These are phyloP conservation scores for Lutjanus erythropterus DNA, from an alignment of 2,113 vertebrate genomes.

Conservation along the genomic window DNA sequence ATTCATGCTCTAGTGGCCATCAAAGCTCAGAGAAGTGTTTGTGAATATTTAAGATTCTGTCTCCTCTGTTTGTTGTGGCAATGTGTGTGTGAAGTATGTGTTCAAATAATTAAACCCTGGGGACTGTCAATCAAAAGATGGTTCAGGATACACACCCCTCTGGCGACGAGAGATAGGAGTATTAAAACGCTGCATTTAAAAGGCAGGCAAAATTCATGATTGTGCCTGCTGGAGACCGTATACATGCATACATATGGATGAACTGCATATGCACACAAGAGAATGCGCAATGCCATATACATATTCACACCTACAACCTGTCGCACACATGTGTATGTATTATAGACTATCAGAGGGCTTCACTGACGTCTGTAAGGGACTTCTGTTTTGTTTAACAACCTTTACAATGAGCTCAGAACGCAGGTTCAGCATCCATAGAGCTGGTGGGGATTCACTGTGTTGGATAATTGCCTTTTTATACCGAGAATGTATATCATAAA, in stretches of 20 bases:
- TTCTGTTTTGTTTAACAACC: conserved; percentile 1
- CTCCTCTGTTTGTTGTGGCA: conserved; percentile 27
- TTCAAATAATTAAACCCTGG: conserved; percentile 61
- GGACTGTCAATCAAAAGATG: conserved; percentile 57
- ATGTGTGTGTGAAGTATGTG: conserved; percentile 13
- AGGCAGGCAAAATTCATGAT: conserved; percentile 15
- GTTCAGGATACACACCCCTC: conserved; percentile 37
- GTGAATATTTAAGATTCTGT: conserved; percentile 48
- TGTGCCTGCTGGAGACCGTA: not conserved
- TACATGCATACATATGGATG: conserved; percentile 31
- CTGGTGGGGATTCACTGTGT: not conserved
- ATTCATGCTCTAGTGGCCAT: conserved; percentile 52
- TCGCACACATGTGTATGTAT: not conserved
- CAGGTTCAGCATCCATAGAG: conserved; percentile 3
- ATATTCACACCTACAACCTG: conserved; percentile 13
- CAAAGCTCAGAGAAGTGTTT: conserved; percentile 36
- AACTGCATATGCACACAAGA: conserved; percentile 10
- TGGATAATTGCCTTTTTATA: not conserved
- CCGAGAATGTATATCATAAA: not conserved
- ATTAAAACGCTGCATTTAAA: conserved; percentile 35
- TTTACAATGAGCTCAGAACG: conserved; percentile 11
- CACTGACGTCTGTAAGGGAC: not conserved
- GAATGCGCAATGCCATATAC: not conserved
- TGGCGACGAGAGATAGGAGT: conserved; percentile 22
- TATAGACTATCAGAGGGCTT: not conserved